These are phyloP conservation scores for Mastacembelus armatus DNA, from an alignment of 2,797 vertebrate species.

Conservation along the genomic window DNA sequence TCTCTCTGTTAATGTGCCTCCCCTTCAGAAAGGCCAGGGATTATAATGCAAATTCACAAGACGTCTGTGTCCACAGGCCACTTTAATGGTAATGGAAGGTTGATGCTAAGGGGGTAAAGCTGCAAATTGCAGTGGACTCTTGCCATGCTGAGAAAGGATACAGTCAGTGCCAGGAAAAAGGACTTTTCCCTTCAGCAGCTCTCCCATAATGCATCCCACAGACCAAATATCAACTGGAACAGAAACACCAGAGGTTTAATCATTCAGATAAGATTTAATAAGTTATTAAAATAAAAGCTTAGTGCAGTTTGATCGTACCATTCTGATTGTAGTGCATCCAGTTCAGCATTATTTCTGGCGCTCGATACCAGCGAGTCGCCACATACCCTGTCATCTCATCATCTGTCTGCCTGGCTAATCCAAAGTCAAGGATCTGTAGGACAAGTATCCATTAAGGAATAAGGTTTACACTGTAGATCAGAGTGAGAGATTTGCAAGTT, in stretches of 20 bases:
- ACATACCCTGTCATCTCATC: constrained; percentile 99
- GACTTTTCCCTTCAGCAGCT: constrained; percentile 96
- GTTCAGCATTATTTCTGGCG: constrained; percentile 98
- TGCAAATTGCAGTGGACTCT: constrained; percentile 9
- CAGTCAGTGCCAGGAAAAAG: constrained; percentile 97
- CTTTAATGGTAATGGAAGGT: constrained; percentile 29
- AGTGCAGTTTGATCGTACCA: constrained; percentile 77
- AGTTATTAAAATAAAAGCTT: neutral
- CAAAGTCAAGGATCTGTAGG: constrained; percentile 95
- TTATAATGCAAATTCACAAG: constrained; percentile 69
- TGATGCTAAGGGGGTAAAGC: constrained; percentile 6
- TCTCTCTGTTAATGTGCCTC: constrained; percentile 24
- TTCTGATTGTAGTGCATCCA: constrained; percentile 99
- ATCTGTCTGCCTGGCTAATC: constrained; percentile 95
- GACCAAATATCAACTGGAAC: constrained; percentile 98
- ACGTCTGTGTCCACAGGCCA: constrained; percentile 13
- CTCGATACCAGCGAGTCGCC: constrained; percentile 97
- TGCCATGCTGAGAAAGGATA: constrained; percentile 88
- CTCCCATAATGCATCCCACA: constrained; percentile 99
- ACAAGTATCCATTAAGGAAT: neutral
- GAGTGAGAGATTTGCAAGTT: neutral
- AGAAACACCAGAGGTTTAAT: constrained; percentile 36
- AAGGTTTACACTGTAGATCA: neutral
- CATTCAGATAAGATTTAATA: neutral
- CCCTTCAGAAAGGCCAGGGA: constrained; percentile 27